Evolutionary conservation across 2,888 invertebrate species (phyloP).

Genomic region (Coecobrya sp.): DNA sequence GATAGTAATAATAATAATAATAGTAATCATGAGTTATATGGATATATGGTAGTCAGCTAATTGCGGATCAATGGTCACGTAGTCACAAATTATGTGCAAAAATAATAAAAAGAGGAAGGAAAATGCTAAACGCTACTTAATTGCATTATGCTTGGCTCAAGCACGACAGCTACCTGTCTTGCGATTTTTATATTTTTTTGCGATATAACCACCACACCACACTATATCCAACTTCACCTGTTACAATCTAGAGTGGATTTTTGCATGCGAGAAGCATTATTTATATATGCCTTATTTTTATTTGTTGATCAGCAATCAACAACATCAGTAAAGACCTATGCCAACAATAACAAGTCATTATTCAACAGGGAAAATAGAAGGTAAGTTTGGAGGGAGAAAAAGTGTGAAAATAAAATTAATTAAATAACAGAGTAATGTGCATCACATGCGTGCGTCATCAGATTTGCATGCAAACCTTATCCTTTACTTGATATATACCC

Average conservation of each 20-base stretch:
- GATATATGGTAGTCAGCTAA: background rate
- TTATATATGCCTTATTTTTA: background rate
- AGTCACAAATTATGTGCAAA: conserved; percentile 46
- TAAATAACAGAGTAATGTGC: background rate
- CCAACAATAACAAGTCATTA: background rate
- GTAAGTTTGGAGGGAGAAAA: background rate
- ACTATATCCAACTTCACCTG: background rate
- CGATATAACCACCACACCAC: background rate
- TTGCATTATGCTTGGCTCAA: background rate
- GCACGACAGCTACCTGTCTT: conserved; percentile 47
- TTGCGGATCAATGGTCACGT: conserved; percentile 63
- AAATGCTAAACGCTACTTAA: conserved; percentile 43
- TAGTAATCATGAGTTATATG: background rate
- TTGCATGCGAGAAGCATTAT: background rate
- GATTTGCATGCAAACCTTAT: background rate
- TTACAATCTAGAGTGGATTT: background rate
- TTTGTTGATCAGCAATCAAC: background rate
- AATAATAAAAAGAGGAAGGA: conserved; percentile 39
- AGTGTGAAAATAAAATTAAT: conserved; percentile 36
- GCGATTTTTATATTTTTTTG: background rate
- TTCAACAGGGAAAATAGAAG: conserved; percentile 7
- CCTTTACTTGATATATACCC: no score
- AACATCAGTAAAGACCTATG: background rate
- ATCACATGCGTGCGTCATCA: background rate
- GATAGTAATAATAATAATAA: background rate